phyloP scores from a whole-genome alignment of 2,888 invertebrate species.

The Argyra leucocephala region DNA sequence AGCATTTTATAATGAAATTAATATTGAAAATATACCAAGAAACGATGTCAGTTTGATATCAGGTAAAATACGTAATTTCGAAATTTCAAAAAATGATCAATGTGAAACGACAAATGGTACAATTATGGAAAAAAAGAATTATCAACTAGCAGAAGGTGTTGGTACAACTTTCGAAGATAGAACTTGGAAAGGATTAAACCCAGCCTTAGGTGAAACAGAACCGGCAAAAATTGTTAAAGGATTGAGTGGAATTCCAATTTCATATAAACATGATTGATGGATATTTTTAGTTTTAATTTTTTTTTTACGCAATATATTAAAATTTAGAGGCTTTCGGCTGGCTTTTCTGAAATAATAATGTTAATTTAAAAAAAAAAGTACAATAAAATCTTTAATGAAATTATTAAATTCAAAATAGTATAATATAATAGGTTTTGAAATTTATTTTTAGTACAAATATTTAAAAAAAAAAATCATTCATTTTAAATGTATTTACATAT shows the following conservation, averaged over 20 bases:
- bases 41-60: conserved; percentile 67
- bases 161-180: conserved; percentile 46
- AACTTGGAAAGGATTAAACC: conserved; percentile 81
- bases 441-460: too few relatives aligned
- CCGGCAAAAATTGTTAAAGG: conserved; percentile 62
- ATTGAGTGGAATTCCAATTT: conserved; percentile 63
- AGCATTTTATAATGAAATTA: conserved; percentile 45
- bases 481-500: too few relatives aligned
- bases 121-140: conserved; percentile 31
- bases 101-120: conserved; percentile 22
- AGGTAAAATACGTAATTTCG: conserved; percentile 52
- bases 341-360: too few relatives aligned
- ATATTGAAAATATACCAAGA: conserved; percentile 43
- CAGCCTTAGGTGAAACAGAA: conserved; percentile 63
- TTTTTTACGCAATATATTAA: too few relatives aligned
- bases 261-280: conserved; percentile 46
- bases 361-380: too few relatives aligned
- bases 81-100: conserved; percentile 23
- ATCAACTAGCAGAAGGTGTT: conserved; percentile 34
- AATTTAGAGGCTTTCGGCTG: too few relatives aligned
- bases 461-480: too few relatives aligned
- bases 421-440: too few relatives aligned
- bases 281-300: too few relatives aligned
- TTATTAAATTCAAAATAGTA: too few relatives aligned
- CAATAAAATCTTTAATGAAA: too few relatives aligned